Base-by-base conservation (phyloP, 1,140 invertebrate species). In the Orchestia grillus region DNA sequence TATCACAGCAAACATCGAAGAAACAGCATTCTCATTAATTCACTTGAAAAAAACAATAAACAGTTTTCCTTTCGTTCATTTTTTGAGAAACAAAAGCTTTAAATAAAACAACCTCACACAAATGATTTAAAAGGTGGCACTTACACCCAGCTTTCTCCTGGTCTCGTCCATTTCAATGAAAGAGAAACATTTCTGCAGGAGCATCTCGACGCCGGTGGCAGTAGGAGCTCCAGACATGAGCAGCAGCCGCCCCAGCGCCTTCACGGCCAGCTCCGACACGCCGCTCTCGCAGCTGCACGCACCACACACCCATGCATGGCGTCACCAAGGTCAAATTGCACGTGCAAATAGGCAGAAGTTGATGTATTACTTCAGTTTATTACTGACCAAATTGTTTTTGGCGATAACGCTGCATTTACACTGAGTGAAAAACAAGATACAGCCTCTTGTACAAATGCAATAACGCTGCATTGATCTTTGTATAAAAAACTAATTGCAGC, bases 181-280 rank as follows among this genome's bases (percentile, higher is more conserved):
- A 15, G 99, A 99, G 97, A 99, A 99, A 16, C 99, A 99, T 97
- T 98, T 98, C 97, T 99, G 99, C 0, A 99, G 99, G 97, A 99
- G 99, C 98, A 99, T 99, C 97, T 99, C 99, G 1, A 99, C 99
- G 97, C 99, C 99, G 97, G 99, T 99, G 0, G 99, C 99, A 94
- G 99, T 98, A 97, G 99, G 99, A 0, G 99, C 99, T 40, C 99
- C 99, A 42, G 99, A 99, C 16, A 99, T 98, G 36, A 99, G 98
- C 3, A 99, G 99, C 92, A 99, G 97, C 96, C 98, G 98, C 0
- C 99, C 99, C 96, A 99, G 98, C 19, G 99, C 99, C 97, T 99
- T 99, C 40, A 99, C 99, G n/a, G 99, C 99, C 96, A 99, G 98
- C 97, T 99, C 99, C 98, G 99, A 99, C 0, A 99, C 98, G 87